Evolutionary conservation across 2,797 vertebrate species (phyloP).

Genomic region (Rhincodon typus): DNA sequence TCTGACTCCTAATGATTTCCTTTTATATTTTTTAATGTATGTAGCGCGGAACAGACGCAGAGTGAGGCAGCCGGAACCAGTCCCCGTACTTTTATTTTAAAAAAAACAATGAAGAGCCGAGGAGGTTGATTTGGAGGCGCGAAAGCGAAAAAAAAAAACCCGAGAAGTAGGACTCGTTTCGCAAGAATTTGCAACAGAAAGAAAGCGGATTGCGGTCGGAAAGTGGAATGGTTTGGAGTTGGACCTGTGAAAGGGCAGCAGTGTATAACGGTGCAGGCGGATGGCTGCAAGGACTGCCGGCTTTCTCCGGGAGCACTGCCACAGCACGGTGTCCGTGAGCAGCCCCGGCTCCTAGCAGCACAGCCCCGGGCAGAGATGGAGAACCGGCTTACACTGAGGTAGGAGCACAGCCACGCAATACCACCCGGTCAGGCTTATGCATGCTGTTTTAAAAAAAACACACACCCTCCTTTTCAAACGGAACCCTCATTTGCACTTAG

Average conservation of each 20-base stretch:
- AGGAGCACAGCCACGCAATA: background rate
- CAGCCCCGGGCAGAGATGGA: background rate
- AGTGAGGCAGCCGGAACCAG: no score
- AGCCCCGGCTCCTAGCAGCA: background rate
- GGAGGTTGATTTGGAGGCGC: background rate
- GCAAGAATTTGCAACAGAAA: background rate
- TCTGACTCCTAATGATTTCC: conserved; percentile 25
- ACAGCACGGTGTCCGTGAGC: background rate
- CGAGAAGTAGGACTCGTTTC: background rate
- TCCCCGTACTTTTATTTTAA: background rate
- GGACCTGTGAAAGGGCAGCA: background rate
- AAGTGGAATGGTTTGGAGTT: background rate
- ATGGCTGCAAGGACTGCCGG: background rate
- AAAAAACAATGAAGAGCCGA: background rate
- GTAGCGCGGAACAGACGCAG: background rate
- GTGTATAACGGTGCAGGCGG: background rate
- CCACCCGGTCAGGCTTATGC: background rate
- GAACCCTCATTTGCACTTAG: background rate
- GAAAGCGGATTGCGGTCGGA: no score
- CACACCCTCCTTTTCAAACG: background rate
- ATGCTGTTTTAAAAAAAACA: no score
- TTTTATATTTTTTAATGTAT: background rate
- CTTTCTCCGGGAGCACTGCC: background rate
- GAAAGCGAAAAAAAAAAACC: background rate
- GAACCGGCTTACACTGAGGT: background rate